Evolutionary conservation across 2,888 invertebrate species (phyloP).

Genomic region (Druceiella hillmani): DNA sequence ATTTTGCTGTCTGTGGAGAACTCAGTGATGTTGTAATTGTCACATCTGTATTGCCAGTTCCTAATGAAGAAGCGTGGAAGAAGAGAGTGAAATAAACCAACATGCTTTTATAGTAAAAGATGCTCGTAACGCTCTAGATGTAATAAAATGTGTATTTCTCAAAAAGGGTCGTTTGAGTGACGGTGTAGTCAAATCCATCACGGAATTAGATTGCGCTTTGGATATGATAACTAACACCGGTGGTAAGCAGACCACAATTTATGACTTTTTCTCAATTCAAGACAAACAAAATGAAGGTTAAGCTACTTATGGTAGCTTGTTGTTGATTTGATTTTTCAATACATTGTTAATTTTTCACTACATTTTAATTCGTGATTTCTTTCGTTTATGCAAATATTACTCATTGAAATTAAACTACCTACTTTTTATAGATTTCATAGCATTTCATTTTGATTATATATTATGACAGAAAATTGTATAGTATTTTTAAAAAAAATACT

Average conservation of each 20-base stretch:
- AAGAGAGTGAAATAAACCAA: constrained; percentile 23
- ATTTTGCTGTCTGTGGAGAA: constrained; percentile 21
- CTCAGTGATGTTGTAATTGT: constrained; percentile 22
- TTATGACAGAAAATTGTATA: constrained; percentile 13
- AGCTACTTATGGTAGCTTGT: constrained; percentile 17
- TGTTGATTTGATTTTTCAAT: no score
- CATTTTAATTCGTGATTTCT: no score
- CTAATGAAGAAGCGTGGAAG: constrained; percentile 22
- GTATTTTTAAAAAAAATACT: constrained; percentile 17
- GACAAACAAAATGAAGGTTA: constrained; percentile 20
- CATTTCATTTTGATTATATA: constrained; percentile 18
- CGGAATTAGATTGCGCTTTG: constrained; percentile 25
- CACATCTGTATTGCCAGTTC: constrained; percentile 21
- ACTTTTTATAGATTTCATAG: no score
- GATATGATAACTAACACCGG: constrained; percentile 24
- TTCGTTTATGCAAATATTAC: no score
- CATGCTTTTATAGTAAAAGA: constrained; percentile 24
- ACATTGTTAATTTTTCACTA: no score
- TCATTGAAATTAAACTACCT: no score
- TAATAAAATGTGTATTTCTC: constrained; percentile 23
- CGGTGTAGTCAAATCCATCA: constrained; percentile 23
- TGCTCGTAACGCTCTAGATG: constrained; percentile 24
- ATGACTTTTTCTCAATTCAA: constrained; percentile 24
- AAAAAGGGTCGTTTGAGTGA: constrained; percentile 24
- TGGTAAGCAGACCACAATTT: constrained; percentile 25